Percentiles rank a stretch among this genome's conserved stretches.
phyloP scores from a whole-genome alignment of 2,797 vertebrate species.

The Phataginus tricuspis region DNA sequence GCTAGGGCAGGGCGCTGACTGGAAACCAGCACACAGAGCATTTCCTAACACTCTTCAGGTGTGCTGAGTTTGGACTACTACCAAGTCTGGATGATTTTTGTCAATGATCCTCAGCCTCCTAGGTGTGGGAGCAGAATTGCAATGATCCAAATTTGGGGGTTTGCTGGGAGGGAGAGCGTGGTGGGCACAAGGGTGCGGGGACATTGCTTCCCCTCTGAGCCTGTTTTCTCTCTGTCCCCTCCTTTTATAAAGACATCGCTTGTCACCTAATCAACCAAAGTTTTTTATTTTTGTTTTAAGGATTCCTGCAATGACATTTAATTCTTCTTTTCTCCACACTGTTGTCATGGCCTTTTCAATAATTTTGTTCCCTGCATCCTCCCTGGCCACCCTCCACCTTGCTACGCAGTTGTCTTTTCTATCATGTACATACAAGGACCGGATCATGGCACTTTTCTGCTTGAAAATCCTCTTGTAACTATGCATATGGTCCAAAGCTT shows the following conservation, averaged over 20 bases:
- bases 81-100: background rate
- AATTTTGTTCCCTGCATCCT: background rate
- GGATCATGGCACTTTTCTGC: background rate
- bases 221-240: background rate
- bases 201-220: background rate
- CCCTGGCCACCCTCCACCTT: background rate
- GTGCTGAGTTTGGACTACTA: background rate
- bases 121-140: background rate
- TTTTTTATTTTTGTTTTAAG: background rate
- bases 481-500: background rate
- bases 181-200: background rate
- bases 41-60: background rate
- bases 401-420: background rate
- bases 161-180: background rate
- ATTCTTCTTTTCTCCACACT: background rate
- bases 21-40: background rate
- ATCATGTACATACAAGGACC: background rate
- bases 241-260: background rate
- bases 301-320: background rate
- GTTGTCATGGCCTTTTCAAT: background rate
- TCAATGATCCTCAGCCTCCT: background rate
- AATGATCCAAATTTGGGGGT: background rate
- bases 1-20: background rate
- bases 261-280: background rate
- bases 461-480: background rate